These are phyloP conservation scores for Acarapis woodi DNA, from an alignment of 1,140 invertebrate species.

Conservation along the genomic window DNA sequence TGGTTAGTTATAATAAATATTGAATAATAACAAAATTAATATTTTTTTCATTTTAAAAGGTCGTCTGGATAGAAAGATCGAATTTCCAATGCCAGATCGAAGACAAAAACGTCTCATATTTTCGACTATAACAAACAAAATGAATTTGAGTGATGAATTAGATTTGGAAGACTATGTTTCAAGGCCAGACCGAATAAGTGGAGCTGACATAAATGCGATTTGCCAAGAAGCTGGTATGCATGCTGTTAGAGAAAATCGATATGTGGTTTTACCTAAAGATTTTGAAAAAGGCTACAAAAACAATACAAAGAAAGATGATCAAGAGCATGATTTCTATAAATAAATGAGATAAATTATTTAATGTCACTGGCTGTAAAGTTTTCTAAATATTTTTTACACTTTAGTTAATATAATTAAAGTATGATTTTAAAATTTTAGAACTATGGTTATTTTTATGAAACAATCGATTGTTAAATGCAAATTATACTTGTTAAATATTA, in stretches of 20 bases:
- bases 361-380: too few species aligned
- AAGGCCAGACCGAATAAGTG: conserved; percentile 86
- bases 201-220: conserved; percentile 97
- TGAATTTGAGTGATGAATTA: conserved; percentile 99
- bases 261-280: conserved; percentile 91
- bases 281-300: conserved; percentile 99
- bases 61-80: conserved; percentile 90
- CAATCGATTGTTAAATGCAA: too few species aligned
- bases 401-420: too few species aligned
- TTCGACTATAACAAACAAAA: conserved; percentile 85
- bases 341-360: conserved; percentile 25
- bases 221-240: conserved; percentile 91
- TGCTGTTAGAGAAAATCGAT: conserved; percentile 91
- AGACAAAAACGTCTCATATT: conserved; percentile 93
- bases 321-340: conserved; percentile 98
- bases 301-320: conserved; percentile 97
- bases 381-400: too few species aligned
- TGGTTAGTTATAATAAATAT: too few species aligned
- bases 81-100: conserved; percentile 89
- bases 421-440: too few species aligned
- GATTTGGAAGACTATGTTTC: conserved; percentile 97
- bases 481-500: too few species aligned
- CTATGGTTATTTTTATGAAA: too few species aligned
- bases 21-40: too few species aligned
- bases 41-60: too few species aligned